Conservation (phyloP, 2,113 vertebrate species). For the Crotalus horridus region DNA sequence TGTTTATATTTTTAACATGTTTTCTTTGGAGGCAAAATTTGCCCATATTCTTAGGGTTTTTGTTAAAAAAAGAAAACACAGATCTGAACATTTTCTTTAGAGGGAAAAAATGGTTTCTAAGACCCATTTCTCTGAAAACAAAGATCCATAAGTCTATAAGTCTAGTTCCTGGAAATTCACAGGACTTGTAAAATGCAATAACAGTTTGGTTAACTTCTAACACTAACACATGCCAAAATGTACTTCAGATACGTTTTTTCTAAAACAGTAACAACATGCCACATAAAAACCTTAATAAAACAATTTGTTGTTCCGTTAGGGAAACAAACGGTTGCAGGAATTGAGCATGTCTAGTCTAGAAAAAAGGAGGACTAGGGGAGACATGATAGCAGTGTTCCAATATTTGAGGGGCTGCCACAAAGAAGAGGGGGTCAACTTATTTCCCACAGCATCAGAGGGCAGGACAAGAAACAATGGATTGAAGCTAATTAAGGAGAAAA, state of each 20-base stretch:
- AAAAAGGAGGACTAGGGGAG: neutral
- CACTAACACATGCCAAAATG: neutral
- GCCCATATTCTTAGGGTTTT: constrained; percentile 50
- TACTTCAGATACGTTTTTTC: neutral
- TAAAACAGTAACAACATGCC: neutral
- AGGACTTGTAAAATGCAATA: neutral
- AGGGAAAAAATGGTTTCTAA: neutral
- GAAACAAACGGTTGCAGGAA: neutral
- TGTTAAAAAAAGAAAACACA: constrained; percentile 40
- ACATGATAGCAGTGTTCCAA: neutral
- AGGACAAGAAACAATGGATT: neutral
- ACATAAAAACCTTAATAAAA: neutral
- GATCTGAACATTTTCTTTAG: constrained; percentile 48
- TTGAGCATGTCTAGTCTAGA: neutral
- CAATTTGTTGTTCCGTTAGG: neutral
- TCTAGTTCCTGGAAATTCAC: constrained; percentile 10
- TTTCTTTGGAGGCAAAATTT: constrained; percentile 54
- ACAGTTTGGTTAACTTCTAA: neutral
- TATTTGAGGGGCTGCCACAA: neutral
- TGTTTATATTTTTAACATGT: constrained; percentile 50
- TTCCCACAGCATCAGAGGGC: neutral
- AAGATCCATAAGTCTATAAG: neutral
- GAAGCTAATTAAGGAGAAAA: neutral
- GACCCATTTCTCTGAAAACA: constrained; percentile 13
- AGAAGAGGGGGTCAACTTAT: neutral